A percentile compares a stretch with the other conserved stretches of the same genome.
Evolutionary conservation across 1,140 invertebrate genomes (phyloP).

Genomic region (Bombyx mandarina): DNA sequence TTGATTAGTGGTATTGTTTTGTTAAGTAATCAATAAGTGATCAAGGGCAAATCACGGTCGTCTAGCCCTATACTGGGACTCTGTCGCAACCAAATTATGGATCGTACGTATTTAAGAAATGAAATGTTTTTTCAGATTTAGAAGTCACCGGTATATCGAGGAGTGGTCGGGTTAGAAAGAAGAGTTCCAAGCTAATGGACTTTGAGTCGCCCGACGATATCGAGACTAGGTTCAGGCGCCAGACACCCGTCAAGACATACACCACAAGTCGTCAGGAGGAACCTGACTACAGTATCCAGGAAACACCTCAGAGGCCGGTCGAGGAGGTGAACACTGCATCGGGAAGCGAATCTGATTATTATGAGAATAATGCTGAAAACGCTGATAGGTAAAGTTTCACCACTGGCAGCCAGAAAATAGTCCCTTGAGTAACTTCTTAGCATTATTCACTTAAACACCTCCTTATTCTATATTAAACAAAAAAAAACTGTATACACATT

Average conservation of each 20-base stretch:
- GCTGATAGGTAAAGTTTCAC: constrained; percentile 64
- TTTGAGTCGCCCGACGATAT: constrained; percentile 91
- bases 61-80: too few relatives aligned
- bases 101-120: constrained; percentile 30
- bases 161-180: constrained; percentile 91
- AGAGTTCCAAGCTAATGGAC: constrained; percentile 94
- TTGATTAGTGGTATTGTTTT: too few relatives aligned
- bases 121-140: constrained; percentile 72
- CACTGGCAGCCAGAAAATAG: neutral
- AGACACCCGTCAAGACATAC: constrained; percentile 40
- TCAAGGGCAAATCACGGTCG: too few relatives aligned
- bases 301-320: constrained; percentile 20
- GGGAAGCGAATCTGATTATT: constrained; percentile 72
- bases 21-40: too few relatives aligned
- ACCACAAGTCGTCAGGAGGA: constrained; percentile 30
- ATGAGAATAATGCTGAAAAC: constrained; percentile 70
- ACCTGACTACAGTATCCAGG: constrained; percentile 23
- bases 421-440: too few relatives aligned
- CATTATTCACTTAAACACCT: too few relatives aligned
- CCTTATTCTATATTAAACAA: too few relatives aligned
- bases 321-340: constrained; percentile 66
- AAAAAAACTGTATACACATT: too few relatives aligned
- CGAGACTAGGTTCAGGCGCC: constrained; percentile 65
- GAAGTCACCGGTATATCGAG: constrained; percentile 88
- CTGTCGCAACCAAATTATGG: too few relatives aligned